Evolutionary conservation across 2,113 vertebrate genomes (phyloP), one percentile per base, ranked within the genome.

Genomic region (Tichodroma muraria): DNA sequence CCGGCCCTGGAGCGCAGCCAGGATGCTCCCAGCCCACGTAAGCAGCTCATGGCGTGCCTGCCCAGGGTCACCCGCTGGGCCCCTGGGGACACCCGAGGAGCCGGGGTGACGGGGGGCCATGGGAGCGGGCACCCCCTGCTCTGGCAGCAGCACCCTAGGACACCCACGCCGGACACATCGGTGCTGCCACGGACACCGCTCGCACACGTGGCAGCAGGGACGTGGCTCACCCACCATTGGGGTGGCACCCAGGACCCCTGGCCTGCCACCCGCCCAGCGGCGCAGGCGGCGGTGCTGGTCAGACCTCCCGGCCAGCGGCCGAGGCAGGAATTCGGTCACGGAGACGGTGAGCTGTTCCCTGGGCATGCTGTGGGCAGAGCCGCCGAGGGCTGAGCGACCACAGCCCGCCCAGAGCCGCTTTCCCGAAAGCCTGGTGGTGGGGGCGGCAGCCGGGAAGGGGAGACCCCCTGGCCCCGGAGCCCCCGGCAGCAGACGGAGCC

Each of bases 341-440:
- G 69, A 50, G 83, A 37, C 8, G 9, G 90, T 96, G 95, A 96
- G 90, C 85, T 93, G 95, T 96, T 94, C 82, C n/a, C 82, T 19
- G 95, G 93, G 88, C 90, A 95, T 65, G 90, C 82, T 75, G 94
- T 91, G 95, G 92, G 94, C 92, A 95, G 92, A 89, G 88, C 47
- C 2, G 1, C 20, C 3, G 10, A 30, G 72, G 77, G 65, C 88
- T 33, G 35, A 19, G 60, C 1, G 13, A 94, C 90, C 90, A 13
- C 92, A 93, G 68, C 28, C 66, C 35, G 3, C 76, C 79, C 83
- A 8, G 65, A 65, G 59, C 17, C 3, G 7, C 50, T 65, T 94
- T 95, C 90, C 92, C 78, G 47, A 95, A 96, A 93, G 9, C 42
- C 81, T 54, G 10, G 31, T 16, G 56, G 28, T 0, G 68, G 80